Base-by-base conservation (phyloP, 2,888 invertebrate species). In the Abrostola tripartita region DNA sequence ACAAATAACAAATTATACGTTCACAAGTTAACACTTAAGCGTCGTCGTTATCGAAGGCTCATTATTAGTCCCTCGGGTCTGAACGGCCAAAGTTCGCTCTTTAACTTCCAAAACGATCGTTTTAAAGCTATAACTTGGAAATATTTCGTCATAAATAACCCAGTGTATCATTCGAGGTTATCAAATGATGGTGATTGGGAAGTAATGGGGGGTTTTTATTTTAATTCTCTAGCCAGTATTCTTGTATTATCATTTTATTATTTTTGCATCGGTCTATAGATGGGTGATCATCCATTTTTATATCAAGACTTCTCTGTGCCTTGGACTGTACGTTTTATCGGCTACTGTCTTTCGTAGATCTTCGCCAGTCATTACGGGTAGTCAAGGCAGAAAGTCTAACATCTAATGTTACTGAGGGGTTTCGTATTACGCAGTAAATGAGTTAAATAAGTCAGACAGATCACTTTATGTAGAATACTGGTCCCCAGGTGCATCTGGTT, bases 1-100 rank as follows among this genome's bases (percentile, higher is more conserved):
- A 70, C 62, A 73, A 77, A 73, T 71, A 65, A 68, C 63, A 75
- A 75, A 64, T 72, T 77, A 68, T 44, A 59, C 64, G 57, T 75
- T 72, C 74, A 66, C 59, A 74, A 79, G 59, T 78, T 78, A 79
- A 79, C 80, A 78, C 80, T 68, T 69, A 57, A 76, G 61, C 64
- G 68, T 78, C 59, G 68, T 76, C 70, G 80, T 84, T 85, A 85
- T 82, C 80, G 79, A 81, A 75, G 75, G 59, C 78, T 71, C 72
- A 61, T 79, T 79, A 79, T 76, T 76, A 76, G 76, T 61, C 67
- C 67, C 61, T 53, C 63, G 71, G 78, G 74, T 66, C 68, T 57
- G 55, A 84, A 84, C 78, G 82, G 75, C 74, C 78, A 11, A 81
- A 82, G 67, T 84, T 79, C 59, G 67, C 79, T 78, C 81, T 76